phyloP scores from a whole-genome alignment of 2,113 vertebrate species.

The Saccopteryx bilineata region DNA sequence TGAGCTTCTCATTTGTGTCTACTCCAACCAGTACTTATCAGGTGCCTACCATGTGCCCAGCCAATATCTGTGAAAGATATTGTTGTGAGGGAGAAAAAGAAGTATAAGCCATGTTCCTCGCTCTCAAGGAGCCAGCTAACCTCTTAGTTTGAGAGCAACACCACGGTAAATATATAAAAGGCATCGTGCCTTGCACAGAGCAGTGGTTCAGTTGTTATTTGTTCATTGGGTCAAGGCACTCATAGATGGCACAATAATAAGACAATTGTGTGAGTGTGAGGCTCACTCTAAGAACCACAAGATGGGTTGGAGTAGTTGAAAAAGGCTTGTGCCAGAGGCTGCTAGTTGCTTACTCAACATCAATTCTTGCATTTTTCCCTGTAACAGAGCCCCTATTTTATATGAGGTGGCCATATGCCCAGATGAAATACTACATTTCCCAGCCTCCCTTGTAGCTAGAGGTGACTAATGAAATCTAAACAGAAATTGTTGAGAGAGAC shows the following conservation, averaged over 20 bases:
- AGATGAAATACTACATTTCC: slow-evolving; percentile 69
- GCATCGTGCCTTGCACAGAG: slow-evolving; percentile 74
- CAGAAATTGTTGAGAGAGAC: slow-evolving; percentile 42
- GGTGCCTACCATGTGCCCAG: background rate
- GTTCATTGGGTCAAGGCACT: slow-evolving; percentile 73
- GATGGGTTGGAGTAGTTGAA: slow-evolving; percentile 62
- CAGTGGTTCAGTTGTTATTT: slow-evolving; percentile 64
- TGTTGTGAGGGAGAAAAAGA: background rate
- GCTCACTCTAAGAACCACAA: slow-evolving; percentile 69
- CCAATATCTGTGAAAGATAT: background rate
- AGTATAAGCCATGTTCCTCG: background rate
- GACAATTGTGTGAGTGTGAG: slow-evolving; percentile 66
- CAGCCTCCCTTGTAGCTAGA: slow-evolving; percentile 50
- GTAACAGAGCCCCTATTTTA: slow-evolving; percentile 72
- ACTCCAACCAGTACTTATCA: background rate
- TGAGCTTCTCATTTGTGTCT: background rate
- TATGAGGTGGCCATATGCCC: slow-evolving; percentile 38
- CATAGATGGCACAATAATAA: slow-evolving; percentile 69
- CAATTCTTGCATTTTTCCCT: slow-evolving; percentile 71
- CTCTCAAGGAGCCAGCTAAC: slow-evolving; percentile 12
- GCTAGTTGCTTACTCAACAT: slow-evolving; percentile 71
- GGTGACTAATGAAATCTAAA: slow-evolving; percentile 37
- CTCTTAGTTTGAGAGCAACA: slow-evolving; percentile 56
- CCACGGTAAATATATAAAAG: slow-evolving; percentile 22
- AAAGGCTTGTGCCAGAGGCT: slow-evolving; percentile 79